Percentiles rank a stretch among this genome's conserved stretches.
phyloP scores from a whole-genome alignment of 2,888 invertebrate genomes.

The Diogma glabrata region DNA sequence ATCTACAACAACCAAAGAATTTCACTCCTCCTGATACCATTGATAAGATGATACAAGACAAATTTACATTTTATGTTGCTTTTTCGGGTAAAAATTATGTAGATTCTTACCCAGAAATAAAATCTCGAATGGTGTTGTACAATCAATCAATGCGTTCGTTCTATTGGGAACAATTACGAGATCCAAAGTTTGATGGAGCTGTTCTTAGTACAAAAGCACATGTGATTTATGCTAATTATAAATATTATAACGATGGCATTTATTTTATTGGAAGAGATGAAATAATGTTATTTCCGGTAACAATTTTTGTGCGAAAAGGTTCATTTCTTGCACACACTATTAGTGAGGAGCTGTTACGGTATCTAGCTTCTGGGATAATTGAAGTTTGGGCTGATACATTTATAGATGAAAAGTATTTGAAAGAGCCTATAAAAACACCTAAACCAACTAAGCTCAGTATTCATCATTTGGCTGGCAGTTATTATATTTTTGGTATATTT shows the following conservation, averaged over 20 bases:
- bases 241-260: not conserved
- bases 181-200: slow-evolving; percentile 1
- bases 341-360: not conserved
- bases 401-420: not conserved
- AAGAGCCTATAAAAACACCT: not conserved
- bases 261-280: not conserved
- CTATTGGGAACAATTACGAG: not conserved
- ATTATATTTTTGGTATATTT: not conserved
- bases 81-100: not conserved
- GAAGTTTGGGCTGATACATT: not conserved
- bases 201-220: not conserved
- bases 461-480: slow-evolving; percentile 2
- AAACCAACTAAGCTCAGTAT: not conserved
- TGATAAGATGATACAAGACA: not conserved
- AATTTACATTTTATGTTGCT: slow-evolving; percentile 3
- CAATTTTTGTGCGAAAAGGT: not conserved
- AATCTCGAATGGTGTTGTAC: not conserved
- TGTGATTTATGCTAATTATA: not conserved
- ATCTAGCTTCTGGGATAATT: not conserved
- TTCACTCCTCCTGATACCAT: not conserved
- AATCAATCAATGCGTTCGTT: not conserved
- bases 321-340: not conserved
- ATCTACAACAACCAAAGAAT: slow-evolving; percentile 11
- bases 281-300: not conserved
- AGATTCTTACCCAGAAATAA: not conserved